Percentiles rank a stretch among this genome's conserved stretches.
Evolutionary conservation across 2,797 vertebrate genomes (phyloP).

Genomic region (Nothura maculosa): DNA sequence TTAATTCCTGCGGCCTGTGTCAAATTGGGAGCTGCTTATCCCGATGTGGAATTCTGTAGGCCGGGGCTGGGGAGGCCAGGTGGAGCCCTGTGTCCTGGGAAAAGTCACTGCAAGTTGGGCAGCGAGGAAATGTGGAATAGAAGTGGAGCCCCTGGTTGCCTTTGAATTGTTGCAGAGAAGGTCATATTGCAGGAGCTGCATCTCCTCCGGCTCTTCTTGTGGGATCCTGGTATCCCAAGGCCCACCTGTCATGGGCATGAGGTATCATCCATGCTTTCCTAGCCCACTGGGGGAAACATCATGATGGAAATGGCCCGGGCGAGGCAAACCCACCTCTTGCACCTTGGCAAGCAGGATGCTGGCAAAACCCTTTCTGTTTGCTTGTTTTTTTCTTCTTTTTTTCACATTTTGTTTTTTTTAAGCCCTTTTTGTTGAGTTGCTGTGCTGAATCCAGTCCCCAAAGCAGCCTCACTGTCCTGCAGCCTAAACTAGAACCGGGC

Average conservation of each 20-base stretch:
- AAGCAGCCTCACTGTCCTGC: conserved; percentile 30
- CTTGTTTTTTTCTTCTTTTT: background rate
- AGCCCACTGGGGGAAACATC: background rate
- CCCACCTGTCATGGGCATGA: background rate
- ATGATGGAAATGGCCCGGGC: conserved; percentile 28
- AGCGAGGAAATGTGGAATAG: background rate
- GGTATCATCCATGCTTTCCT: background rate
- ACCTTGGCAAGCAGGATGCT: conserved; percentile 1
- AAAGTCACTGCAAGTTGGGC: background rate
- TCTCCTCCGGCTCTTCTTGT: background rate
- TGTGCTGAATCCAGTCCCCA: background rate
- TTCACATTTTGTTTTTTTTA: background rate
- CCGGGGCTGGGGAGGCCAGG: background rate
- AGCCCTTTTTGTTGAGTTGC: conserved; percentile 1
- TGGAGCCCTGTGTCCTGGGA: background rate
- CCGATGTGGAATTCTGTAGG: background rate
- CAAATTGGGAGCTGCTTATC: background rate
- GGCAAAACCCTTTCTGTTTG: background rate
- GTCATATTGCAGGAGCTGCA: background rate
- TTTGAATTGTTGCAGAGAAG: background rate
- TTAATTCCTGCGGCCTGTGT: background rate
- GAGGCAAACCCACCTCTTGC: conserved; percentile 29
- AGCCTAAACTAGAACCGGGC: conserved; percentile 55
- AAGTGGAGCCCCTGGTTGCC: background rate
- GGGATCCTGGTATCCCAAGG: background rate